Evolutionary conservation across 1,140 invertebrate genomes (phyloP).

Genomic region (Centruroides sculpturatus): DNA sequence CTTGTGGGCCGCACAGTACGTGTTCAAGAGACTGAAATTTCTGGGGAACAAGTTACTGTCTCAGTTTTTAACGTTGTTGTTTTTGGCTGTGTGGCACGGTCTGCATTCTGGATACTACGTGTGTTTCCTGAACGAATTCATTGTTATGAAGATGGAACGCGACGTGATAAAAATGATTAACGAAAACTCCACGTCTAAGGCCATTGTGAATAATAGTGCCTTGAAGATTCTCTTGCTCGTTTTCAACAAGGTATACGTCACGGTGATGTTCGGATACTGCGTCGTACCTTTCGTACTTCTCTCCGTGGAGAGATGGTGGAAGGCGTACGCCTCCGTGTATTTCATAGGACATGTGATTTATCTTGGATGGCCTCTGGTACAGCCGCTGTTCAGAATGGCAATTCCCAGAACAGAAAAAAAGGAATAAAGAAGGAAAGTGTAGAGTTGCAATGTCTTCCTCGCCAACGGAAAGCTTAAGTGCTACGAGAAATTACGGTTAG

Average conservation of each 20-base stretch:
- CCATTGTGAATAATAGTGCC: constrained; percentile 18
- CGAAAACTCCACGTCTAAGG: constrained; percentile 24
- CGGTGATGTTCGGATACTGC: constrained; percentile 72
- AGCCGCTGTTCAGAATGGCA: no score
- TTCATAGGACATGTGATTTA: constrained; percentile 29
- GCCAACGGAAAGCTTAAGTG: no score
- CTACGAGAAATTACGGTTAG: no score
- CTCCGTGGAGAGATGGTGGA: constrained; percentile 42
- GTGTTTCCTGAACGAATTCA: constrained; percentile 80
- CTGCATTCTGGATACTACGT: constrained; percentile 75
- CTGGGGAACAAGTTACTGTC: constrained; percentile 70
- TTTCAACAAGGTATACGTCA: constrained; percentile 55
- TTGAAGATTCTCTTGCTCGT: constrained; percentile 30
- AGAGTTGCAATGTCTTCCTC: no score
- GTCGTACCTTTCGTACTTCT: constrained; percentile 63
- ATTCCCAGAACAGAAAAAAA: no score
- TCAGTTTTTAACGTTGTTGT: constrained; percentile 60
- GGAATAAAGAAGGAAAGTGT: no score
- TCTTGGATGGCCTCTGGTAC: background rate
- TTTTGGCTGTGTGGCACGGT: constrained; percentile 88
- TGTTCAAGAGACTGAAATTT: constrained; percentile 84
- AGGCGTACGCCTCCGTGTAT: constrained; percentile 42
- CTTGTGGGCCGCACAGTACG: constrained; percentile 70
- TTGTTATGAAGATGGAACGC: constrained; percentile 72
- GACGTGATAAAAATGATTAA: constrained; percentile 41